Evolutionary conservation across 2,113 vertebrate genomes (phyloP).

Genomic region (Tretioscincus oriximinensis): DNA sequence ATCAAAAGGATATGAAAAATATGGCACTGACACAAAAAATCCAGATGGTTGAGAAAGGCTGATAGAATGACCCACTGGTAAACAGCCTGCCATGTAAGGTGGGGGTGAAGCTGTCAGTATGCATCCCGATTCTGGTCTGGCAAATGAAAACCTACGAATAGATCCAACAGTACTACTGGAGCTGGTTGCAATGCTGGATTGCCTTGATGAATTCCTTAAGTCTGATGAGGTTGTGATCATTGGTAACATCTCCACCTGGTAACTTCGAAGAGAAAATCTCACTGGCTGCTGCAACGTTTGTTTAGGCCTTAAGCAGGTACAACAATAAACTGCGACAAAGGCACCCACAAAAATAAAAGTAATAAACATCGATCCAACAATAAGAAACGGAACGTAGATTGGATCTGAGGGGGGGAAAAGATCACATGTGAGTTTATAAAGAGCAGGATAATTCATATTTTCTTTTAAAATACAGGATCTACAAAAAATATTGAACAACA

Average conservation of each 20-base stretch:
- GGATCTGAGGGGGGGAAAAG: constrained; percentile 76
- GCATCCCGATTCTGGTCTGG: constrained; percentile 78
- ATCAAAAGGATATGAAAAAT: constrained; percentile 86
- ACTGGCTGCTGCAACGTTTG: constrained; percentile 88
- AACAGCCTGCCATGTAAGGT: constrained; percentile 78
- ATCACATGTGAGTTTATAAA: neutral
- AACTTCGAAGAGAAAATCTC: constrained; percentile 90
- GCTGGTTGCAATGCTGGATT: constrained; percentile 92
- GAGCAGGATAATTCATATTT: fast-evolving
- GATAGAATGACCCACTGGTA: constrained; percentile 67
- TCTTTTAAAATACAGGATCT: neutral
- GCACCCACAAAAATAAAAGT: constrained; percentile 94
- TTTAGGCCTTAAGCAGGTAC: constrained; percentile 94
- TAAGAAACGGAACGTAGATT: constrained; percentile 94
- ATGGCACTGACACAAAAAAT: constrained; percentile 87
- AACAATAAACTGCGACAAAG: constrained; percentile 93
- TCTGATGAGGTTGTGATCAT: constrained; percentile 89
- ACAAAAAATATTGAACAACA: neutral
- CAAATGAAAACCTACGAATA: constrained; percentile 83
- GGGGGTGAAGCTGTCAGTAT: constrained; percentile 80
- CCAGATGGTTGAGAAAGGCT: constrained; percentile 75
- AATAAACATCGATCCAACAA: constrained; percentile 96
- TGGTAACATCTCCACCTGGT: constrained; percentile 93
- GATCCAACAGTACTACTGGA: constrained; percentile 88
- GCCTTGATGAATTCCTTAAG: constrained; percentile 87